Evolutionary conservation across 2,113 vertebrate genomes (phyloP), one percentile per base, ranked within the genome.

Genomic region (Phoenicopterus ruber): DNA sequence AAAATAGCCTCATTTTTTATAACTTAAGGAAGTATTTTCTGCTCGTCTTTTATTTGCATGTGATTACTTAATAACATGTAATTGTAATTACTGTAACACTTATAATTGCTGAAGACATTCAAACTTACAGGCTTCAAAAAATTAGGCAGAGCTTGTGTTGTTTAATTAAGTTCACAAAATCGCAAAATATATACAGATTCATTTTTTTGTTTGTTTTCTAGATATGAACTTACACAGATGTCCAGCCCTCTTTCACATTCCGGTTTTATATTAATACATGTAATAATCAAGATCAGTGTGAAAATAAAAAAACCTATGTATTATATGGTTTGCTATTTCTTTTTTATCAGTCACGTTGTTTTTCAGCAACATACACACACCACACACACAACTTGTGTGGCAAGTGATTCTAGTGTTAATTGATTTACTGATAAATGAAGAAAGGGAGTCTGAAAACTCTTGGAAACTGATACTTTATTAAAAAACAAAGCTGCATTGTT

Each of bases 221-320:
- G 7, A 58, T 67, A 52, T 17, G 13, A 95, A 46, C 21, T 70
- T 36, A 34, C 19, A 78, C 9, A 28, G 26, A 78, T 42, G 22
- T 31, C 69, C 50, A 90, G n/a, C 31, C 25, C 25, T 74, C 38
- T 65, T 93, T 72, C 52, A 32, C 36, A 47, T 28, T 72, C n/a
- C 59, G 74, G 13, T 76, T 84, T 62, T 62, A 46, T 18, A 74
- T 36, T 40, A 62, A 36, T 9, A 67, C 2, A 31, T 28, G 44
- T 67, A 63, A 72, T 42, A 72, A 58, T 50, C 16, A 32, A 80
- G 44, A 57, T 21, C 18, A 40, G 22, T 50, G 6, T 50, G 46
- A 69, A 85, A 79, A 38, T n/a, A 7, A 32, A 46, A n/a, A 17
- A 1, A 0, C 0, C 3, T 46, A 15, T 1, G 9, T 18, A 63